These are phyloP conservation scores for Saccopteryx leptura DNA, from an alignment of 2,113 vertebrate genomes.

Conservation along the genomic window DNA sequence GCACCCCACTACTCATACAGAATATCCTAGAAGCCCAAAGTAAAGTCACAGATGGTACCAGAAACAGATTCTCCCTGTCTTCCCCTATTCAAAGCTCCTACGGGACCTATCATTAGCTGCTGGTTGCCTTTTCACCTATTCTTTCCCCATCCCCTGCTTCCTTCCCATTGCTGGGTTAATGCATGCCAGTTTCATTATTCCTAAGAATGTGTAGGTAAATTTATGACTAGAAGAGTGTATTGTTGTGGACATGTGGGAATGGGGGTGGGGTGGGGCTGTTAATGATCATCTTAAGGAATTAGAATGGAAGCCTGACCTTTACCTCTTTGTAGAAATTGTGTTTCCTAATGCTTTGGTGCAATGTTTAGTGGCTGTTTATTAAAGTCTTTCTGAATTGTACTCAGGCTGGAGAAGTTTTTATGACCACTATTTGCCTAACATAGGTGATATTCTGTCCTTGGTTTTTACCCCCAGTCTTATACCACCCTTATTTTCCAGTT, in stretches of 20 bases:
- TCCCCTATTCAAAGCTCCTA: slow-evolving; percentile 10
- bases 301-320: slow-evolving; percentile 87
- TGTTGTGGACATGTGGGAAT: slow-evolving; percentile 75
- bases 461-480: neutral
- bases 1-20: slow-evolving; percentile 5
- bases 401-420: slow-evolving; percentile 77
- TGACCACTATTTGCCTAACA: slow-evolving; percentile 71
- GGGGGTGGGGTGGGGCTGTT: slow-evolving; percentile 78
- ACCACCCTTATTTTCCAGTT: slow-evolving; percentile 78
- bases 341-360: slow-evolving; percentile 88
- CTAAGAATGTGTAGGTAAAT: slow-evolving; percentile 85
- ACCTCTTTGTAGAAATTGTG: slow-evolving; percentile 85
- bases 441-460: neutral
- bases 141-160: slow-evolving; percentile 61
- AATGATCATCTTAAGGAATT: slow-evolving; percentile 86
- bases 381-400: slow-evolving; percentile 87
- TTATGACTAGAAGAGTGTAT: slow-evolving; percentile 80
- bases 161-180: slow-evolving; percentile 83
- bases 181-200: slow-evolving; percentile 89
- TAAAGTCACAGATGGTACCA: slow-evolving; percentile 40
- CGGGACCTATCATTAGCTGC: slow-evolving; percentile 64
- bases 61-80: slow-evolving; percentile 18
- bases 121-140: slow-evolving; percentile 78
- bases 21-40: slow-evolving; percentile 5
- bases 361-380: slow-evolving; percentile 89